Evolutionary conservation across 2,888 invertebrate species (phyloP).

Genomic region (Pammene aurita): DNA sequence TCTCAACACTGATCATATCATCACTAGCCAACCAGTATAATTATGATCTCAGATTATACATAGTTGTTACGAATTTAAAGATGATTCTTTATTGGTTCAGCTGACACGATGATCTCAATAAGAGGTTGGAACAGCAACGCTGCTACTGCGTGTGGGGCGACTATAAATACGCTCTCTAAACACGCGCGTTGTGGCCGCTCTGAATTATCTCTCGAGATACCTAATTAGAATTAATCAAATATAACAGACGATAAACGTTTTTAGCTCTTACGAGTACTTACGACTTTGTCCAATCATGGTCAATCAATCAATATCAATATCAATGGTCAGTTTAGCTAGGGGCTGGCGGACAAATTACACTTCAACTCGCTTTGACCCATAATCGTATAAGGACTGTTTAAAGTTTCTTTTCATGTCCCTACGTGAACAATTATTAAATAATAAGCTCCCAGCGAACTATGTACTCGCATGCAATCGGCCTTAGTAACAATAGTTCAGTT

Average conservation of each 20-base stretch:
- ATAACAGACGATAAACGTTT: conserved; percentile 10
- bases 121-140: conserved; percentile 15
- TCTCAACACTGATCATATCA: not conserved
- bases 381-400: conserved; percentile 8
- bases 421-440: conserved; percentile 26
- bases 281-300: not conserved
- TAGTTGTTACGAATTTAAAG: not conserved
- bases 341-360: not conserved
- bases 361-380: not conserved
- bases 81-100: not conserved
- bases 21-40: not conserved
- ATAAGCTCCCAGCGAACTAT: conserved; percentile 33
- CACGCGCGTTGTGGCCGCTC: conserved; percentile 65
- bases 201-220: conserved; percentile 57
- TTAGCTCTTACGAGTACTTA: conserved; percentile 1
- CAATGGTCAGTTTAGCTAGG: not conserved
- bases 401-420: conserved; percentile 11
- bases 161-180: conserved; percentile 72
- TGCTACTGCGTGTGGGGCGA: conserved; percentile 76
- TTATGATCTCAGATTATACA: not conserved
- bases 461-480: conserved; percentile 35
- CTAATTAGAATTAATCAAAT: conserved; percentile 46
- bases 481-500: conserved; percentile 49
- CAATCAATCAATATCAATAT: too few relatives aligned
- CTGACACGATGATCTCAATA: not conserved